Evolutionary conservation across 1,140 invertebrate species (phyloP), one percentile per base, ranked within the genome.

Genomic region (Diuraphis noxia): DNA sequence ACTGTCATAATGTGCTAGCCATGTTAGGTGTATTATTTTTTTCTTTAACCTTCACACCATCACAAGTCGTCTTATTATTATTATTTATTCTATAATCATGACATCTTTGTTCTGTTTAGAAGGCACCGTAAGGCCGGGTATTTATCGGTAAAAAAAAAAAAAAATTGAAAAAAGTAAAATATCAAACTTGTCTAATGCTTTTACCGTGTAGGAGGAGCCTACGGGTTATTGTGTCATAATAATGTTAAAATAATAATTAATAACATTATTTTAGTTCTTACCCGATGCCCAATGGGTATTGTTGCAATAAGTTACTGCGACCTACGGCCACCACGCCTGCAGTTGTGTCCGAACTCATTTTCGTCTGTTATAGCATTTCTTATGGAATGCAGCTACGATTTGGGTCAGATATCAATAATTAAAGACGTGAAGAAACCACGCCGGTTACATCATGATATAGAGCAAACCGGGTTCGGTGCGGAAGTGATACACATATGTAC

Each of bases 381-480:
- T 7, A 17, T n/a, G 56, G 56, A 72, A 72, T 72, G 56, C 43
- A 46, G 43, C 43, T 46, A 17, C 10, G 10, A 90, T 81, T 82
- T 91, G 36, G 89, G 89, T 91, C 89, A 91, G 25, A 34, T 72
- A 90, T 90, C 88, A 90, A 72, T 34, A 72, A 90, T 90, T 90
- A 79, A 89, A 63, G 13, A 9, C n/a, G 5, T 34, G 34, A 89
- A 89, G 25, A 77, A 81, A 49, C 21, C 23, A 0, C 10, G 43
- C 2, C 1, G 34, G 34, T 91, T 91, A 40, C 77, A 40, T 91
- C 89, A 91, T 81, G 2, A 46, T 23, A 23, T 91, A 82, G 88
- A 90, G 56, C 41, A 81, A 91, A 91, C 72, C 41, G 72, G 89
- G 40, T 81, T 91, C 30, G 34, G 23, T 25, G 43, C 89, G 89